Conservation (phyloP, 2,888 invertebrate genomes). For the Drosophila tripunctata region DNA sequence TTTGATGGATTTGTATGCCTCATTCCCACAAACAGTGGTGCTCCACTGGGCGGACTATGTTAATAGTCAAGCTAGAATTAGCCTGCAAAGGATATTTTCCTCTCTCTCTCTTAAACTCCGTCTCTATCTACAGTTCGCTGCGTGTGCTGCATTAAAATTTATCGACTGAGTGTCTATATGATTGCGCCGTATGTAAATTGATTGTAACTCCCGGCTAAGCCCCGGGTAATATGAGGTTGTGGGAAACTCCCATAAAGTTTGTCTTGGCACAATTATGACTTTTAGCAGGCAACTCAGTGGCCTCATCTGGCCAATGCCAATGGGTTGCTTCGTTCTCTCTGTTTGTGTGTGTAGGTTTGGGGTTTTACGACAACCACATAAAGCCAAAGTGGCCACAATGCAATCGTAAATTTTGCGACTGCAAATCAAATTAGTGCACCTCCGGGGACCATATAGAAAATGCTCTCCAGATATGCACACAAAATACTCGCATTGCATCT, state of each 20-base stretch:
- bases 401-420: conserved; percentile 58
- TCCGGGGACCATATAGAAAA: conserved; percentile 6
- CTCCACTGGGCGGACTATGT: conserved; percentile 49
- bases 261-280: conserved; percentile 57
- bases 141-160: conserved; percentile 66
- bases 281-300: conserved; percentile 50
- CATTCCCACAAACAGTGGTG: neutral
- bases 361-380: conserved; percentile 52
- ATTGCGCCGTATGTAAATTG: conserved; percentile 58
- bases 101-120: neutral
- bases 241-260: conserved; percentile 44
- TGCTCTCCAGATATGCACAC: neutral
- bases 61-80: conserved; percentile 59
- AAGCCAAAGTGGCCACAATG: conserved; percentile 58
- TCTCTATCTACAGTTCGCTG: conserved; percentile 8
- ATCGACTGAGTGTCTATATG: conserved; percentile 60
- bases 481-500: neutral
- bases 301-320: conserved; percentile 53
- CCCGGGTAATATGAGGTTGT: neutral
- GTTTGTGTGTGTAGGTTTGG: too few relatives aligned
- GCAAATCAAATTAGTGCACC: conserved; percentile 58
- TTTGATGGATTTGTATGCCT: conserved; percentile 58
- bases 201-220: conserved; percentile 44
- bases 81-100: conserved; percentile 45
- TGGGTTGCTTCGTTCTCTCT: too few relatives aligned